These are phyloP conservation scores for Ameiurus melas DNA, from an alignment of 2,113 vertebrate genomes.

Conservation along the genomic window DNA sequence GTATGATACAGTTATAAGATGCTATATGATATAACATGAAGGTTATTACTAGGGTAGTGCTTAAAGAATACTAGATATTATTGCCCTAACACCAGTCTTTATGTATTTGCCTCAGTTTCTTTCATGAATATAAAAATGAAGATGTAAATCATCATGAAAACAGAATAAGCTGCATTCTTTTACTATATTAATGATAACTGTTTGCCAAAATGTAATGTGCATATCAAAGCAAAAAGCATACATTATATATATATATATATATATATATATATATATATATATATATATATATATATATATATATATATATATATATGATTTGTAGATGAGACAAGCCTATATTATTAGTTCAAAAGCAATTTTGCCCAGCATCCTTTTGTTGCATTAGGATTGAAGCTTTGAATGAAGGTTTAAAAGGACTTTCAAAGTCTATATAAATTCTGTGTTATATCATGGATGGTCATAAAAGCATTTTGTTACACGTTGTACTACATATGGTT, in stretches of 20 bases:
- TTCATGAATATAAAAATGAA: background rate
- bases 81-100: background rate
- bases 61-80: background rate
- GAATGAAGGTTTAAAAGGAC: constrained; percentile 1
- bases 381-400: background rate
- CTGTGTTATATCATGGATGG: no score
- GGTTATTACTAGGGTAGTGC: background rate
- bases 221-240: background rate
- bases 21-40: background rate
- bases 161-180: background rate
- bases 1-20: background rate
- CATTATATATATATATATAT: background rate
- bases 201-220: background rate
- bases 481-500: no score
- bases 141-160: background rate
- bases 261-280: background rate
- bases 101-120: background rate
- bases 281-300: no score
- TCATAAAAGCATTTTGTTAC: no score
- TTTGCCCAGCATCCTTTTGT: background rate
- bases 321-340: background rate
- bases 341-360: background rate
- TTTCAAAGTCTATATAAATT: constrained; percentile 3
- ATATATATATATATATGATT: background rate
- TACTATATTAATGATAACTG: background rate